A percentile compares a stretch with the other conserved stretches of the same genome.
Conservation (phyloP, 2,113 vertebrate genomes). For the Ctenodactylus gundi region DNA sequence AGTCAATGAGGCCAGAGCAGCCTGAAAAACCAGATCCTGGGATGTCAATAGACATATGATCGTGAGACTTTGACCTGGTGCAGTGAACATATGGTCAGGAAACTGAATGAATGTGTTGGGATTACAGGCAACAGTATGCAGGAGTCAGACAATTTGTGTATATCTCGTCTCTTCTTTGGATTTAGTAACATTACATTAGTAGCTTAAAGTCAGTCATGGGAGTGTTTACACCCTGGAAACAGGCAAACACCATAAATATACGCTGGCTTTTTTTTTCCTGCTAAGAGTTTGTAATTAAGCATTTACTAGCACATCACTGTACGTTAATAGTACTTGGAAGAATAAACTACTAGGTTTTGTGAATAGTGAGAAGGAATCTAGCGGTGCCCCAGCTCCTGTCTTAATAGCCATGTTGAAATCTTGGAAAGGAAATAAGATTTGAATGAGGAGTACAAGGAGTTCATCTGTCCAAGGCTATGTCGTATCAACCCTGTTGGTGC, state of each 20-base stretch:
- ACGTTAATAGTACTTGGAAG: neutral
- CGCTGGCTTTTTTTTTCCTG: neutral
- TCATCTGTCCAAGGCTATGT: neutral
- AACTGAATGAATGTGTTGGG: neutral
- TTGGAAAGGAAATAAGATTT: neutral
- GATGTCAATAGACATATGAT: neutral
- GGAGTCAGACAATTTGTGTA: neutral
- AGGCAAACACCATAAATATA: neutral
- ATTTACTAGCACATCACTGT: neutral
- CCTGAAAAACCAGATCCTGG: neutral
- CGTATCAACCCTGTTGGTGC: too few relatives aligned
- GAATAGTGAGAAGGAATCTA: neutral
- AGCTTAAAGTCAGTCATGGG: neutral
- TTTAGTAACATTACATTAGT: neutral
- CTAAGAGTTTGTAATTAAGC: neutral
- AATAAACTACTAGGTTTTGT: neutral
- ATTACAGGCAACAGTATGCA: too few relatives aligned
- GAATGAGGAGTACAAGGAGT: neutral
- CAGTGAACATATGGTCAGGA: neutral
- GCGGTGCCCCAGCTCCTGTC: neutral
- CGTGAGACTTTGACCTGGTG: neutral
- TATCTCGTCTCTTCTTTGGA: neutral
- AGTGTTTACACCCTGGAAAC: neutral
- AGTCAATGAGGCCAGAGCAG: neutral
- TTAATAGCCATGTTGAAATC: neutral